Base-by-base conservation (phyloP, 2,797 vertebrate species). In the Phrynocephalus forsythii region DNA sequence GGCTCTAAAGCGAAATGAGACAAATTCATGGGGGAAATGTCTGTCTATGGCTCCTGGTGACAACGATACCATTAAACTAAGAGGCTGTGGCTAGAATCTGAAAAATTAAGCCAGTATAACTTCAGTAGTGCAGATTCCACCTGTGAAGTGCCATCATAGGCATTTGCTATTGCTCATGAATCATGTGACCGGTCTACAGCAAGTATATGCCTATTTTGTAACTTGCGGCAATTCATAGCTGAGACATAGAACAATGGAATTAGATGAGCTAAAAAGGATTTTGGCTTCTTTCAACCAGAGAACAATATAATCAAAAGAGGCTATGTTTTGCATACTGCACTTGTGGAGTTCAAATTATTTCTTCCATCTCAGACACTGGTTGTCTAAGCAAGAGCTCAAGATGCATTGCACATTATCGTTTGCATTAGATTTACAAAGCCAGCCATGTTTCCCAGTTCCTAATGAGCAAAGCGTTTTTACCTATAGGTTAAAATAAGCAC, bases 401-500 rank as follows among this genome's bases (percentile, higher is more conserved):
- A 4, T 44, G 48, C 28, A 63, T 16, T 44, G 48, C 28, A 63
- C 26, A 79, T 78, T 85, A 52, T 44, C 3, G 26, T 33, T 48
- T 76, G 38, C 18, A 60, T 60, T 72, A 28, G 7, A 44, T 79
- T 79, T 73, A 56, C 76, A 78, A 78, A 68, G 5, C 48, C 11
- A 73, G 8, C 15, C 16, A 30, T 60, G 10, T 28, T 83, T 67
- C 76, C 48, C 60, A 67, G 3, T 66, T 77, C 20, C n/a, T 72
- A 80, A 66, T 38, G 56, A n/a, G 30, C 56, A 79, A 79, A 60
- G 71, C 22, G 38, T 73, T 68, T 66, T 24, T 33, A 10, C 56
- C n/a, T 84, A 68, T 90, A 52, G 5, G 81, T 33, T 79, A 66
- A 73, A 87, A 66, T 81, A 68, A 93, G 75, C 50, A 89, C 91